Percentiles rank a stretch among this genome's conserved stretches.
Evolutionary conservation across 1,140 invertebrate genomes (phyloP).

Genomic region (Drosophila athabasca): DNA sequence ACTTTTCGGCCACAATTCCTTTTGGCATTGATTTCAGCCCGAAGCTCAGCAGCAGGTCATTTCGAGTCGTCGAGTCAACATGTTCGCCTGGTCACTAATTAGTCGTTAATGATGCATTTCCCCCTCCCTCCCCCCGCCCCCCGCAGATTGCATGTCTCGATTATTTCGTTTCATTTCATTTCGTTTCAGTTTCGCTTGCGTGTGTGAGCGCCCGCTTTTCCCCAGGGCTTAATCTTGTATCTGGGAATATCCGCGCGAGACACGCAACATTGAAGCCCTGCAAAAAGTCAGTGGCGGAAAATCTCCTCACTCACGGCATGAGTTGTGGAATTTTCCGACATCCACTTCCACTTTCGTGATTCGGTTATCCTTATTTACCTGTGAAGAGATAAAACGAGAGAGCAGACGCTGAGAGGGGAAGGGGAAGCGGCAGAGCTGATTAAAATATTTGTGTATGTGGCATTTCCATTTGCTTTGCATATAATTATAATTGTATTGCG

Average conservation of each 20-base stretch:
- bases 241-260: conserved; percentile 46
- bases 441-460: conserved; percentile 39
- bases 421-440: conserved; percentile 1
- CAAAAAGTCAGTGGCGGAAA: conserved; percentile 47
- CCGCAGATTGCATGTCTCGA: conserved; percentile 59
- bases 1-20: conserved; percentile 31
- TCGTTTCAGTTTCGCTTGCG: conserved; percentile 2
- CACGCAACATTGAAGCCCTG: conserved; percentile 73
- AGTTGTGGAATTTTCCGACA: conserved; percentile 36
- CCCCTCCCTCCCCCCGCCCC: neutral
- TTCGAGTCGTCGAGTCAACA: conserved; percentile 38
- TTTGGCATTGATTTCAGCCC: conserved; percentile 42
- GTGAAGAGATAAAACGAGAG: conserved; percentile 32
- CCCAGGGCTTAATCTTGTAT: conserved; percentile 36
- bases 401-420: neutral
- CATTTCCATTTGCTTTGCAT: conserved; percentile 60
- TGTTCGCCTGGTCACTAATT: conserved; percentile 59
- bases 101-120: conserved; percentile 76
- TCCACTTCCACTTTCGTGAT: conserved; percentile 24
- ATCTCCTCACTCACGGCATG: conserved; percentile 41
- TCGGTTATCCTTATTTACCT: conserved; percentile 47
- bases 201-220: conserved; percentile 32
- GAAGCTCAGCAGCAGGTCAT: conserved; percentile 35
- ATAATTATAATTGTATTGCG: conserved; percentile 59
- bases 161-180: conserved; percentile 43